Conservation (phyloP, 2,888 invertebrate genomes). For the Tenthredo notha region DNA sequence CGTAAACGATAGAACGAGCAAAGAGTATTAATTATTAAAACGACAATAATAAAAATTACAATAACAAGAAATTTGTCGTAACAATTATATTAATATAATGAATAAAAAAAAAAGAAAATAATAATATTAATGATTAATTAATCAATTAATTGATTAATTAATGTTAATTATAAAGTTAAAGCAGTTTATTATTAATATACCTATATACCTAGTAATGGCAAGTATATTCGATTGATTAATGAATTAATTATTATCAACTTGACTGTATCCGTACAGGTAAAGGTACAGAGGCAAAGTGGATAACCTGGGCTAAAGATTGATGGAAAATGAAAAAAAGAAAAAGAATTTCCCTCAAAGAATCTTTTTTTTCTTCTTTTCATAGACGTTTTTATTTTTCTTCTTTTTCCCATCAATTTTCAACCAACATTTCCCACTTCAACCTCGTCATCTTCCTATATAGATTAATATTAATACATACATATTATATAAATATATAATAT, state of each 20-base stretch:
- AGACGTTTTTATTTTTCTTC: no score
- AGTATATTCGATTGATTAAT: background rate
- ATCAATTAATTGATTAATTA: background rate
- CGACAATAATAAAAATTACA: slow-evolving; percentile 18
- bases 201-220: background rate
- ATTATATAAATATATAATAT: background rate
- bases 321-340: no score
- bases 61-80: background rate
- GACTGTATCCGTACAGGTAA: no score
- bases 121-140: background rate
- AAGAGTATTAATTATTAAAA: slow-evolving; percentile 43
- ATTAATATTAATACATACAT: background rate
- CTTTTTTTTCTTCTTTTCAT: no score
- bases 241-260: background rate
- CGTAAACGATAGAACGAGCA: slow-evolving; percentile 45
- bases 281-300: no score
- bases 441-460: no score
- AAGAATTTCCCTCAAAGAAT: no score
- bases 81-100: slow-evolving; percentile 30
- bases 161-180: background rate
- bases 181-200: no score
- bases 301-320: no score
- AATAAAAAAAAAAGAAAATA: background rate
- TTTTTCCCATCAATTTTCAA: no score
- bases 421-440: no score